Conservation (phyloP, 2,888 invertebrate species). For the Lamellibrachia columna region DNA sequence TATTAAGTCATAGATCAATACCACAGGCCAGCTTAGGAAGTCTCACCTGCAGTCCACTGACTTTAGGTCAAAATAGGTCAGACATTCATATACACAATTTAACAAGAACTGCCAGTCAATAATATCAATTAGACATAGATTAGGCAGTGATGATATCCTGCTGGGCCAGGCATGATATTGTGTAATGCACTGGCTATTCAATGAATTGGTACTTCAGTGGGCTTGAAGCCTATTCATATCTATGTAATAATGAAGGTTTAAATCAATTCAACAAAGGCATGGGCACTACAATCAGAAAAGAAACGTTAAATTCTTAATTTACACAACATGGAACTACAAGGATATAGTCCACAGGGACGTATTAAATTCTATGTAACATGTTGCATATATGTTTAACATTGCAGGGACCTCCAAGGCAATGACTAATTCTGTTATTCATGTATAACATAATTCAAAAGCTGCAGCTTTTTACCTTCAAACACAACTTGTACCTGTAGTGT, state of each 20-base stretch:
- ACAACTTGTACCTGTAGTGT: too few relatives aligned
- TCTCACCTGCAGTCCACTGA: not conserved
- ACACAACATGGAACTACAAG: not conserved
- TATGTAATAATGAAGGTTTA: not conserved
- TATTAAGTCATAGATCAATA: not conserved
- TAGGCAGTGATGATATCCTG: not conserved
- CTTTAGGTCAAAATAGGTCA: not conserved
- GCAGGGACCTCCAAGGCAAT: too few relatives aligned
- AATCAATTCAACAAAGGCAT: not conserved
- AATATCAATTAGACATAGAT: constrained; percentile 11
- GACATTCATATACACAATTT: not conserved
- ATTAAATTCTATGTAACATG: too few relatives aligned
- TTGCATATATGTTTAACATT: too few relatives aligned
- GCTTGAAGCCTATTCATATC: not conserved
- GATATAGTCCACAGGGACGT: not conserved
- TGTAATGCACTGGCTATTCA: not conserved
- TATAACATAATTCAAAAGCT: too few relatives aligned
- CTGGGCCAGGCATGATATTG: not conserved
- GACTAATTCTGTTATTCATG: too few relatives aligned
- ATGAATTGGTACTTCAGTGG: not conserved
- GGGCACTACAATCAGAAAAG: not conserved
- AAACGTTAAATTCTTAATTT: not conserved
- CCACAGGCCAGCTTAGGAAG: not conserved
- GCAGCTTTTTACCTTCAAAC: too few relatives aligned
- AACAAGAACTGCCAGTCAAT: not conserved